Conservation (phyloP, 2,888 invertebrate species). For the Lagria hirta region DNA sequence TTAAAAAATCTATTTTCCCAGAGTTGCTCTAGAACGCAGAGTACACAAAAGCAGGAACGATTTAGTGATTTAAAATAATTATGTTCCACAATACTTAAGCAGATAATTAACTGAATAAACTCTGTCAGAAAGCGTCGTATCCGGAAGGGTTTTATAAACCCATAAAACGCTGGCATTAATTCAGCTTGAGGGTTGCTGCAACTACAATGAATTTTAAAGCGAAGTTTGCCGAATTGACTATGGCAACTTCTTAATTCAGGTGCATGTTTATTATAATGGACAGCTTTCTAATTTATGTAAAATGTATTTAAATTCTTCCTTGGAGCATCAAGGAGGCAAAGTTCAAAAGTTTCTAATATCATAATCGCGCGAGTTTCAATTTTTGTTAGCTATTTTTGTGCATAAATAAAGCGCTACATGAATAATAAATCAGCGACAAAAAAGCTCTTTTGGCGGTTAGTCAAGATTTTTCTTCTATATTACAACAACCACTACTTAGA, state of each 20-base stretch:
- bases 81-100: too few relatives aligned
- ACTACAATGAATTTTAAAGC: conserved; percentile 19
- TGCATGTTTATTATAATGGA: conserved; percentile 24
- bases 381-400: conserved; percentile 29
- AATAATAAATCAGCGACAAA: conserved; percentile 41
- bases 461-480: too few relatives aligned
- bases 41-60: too few relatives aligned
- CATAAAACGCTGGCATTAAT: conserved; percentile 16
- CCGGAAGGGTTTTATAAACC: conserved; percentile 9
- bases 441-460: too few relatives aligned
- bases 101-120: conserved; percentile 7
- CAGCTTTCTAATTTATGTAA: conserved; percentile 25
- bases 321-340: conserved; percentile 16
- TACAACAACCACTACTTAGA: too few relatives aligned
- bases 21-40: too few relatives aligned
- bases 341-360: conserved; percentile 29
- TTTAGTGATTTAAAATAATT: too few relatives aligned
- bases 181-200: conserved; percentile 13
- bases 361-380: conserved; percentile 28
- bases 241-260: conserved; percentile 21
- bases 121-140: conserved; percentile 1
- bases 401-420: conserved; percentile 34
- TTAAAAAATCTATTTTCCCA: too few relatives aligned
- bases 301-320: conserved; percentile 28
- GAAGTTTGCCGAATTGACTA: conserved; percentile 10